These are phyloP conservation scores for Ceramica pisi DNA, from an alignment of 2,888 invertebrate genomes.

Conservation along the genomic window DNA sequence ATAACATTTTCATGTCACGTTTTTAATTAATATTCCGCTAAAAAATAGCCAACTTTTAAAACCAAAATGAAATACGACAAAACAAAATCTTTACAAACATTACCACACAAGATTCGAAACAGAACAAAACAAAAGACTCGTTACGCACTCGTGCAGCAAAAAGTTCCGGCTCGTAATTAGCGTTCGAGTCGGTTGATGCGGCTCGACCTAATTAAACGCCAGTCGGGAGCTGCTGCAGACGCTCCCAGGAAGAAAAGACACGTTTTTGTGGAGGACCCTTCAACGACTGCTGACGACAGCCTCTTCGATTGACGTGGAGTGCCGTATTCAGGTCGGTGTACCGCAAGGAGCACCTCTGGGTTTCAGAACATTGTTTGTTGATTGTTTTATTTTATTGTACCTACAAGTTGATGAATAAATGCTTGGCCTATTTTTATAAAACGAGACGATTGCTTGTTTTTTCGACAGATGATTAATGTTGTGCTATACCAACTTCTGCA, in stretches of 20 bases:
- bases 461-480: background rate
- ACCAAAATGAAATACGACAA: constrained; percentile 4
- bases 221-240: constrained; percentile 27
- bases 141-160: constrained; percentile 24
- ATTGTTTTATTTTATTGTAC: background rate
- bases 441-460: background rate
- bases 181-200: constrained; percentile 40
- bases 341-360: constrained; percentile 20
- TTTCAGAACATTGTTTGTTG: background rate
- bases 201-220: constrained; percentile 72
- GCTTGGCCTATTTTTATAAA: too few species aligned
- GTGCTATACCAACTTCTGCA: background rate
- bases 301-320: constrained; percentile 35
- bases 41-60: background rate
- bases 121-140: constrained; percentile 19
- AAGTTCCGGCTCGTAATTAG: constrained; percentile 48
- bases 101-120: constrained; percentile 2
- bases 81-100: background rate
- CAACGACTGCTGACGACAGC: constrained; percentile 53
- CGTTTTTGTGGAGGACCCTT: constrained; percentile 54
- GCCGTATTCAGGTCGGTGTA: constrained; percentile 26
- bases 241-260: constrained; percentile 57
- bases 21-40: background rate
- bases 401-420: too few species aligned
- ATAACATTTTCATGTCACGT: background rate